Evolutionary conservation across 2,113 vertebrate genomes (phyloP), one percentile per base, ranked within the genome.

Genomic region (Pachypanchax playfairii): DNA sequence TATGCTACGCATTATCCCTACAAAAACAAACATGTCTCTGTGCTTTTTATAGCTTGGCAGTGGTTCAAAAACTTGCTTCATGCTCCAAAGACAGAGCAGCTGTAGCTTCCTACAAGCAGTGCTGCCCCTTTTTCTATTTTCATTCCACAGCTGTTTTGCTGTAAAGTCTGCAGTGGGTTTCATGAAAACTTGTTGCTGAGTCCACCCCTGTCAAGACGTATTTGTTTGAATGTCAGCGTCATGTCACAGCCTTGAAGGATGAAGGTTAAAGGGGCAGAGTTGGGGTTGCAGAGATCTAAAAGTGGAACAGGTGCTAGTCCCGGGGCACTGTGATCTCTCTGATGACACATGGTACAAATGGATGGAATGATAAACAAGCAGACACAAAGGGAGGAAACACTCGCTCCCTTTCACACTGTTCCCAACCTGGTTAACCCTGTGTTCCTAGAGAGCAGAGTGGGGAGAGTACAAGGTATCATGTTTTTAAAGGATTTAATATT

Each of bases 231-330:
- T 17, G 54, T 59, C 71, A 31, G 42, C 60, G 50, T 35, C 53
- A 10, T 54, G 66, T 65, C 67, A 53, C 33, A 15, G 24, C 50
- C 63, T 73, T 65, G 47, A 79, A 81, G 49, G 73, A 73, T 14
- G 20, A 43, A 43, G 71, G 41, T 18, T 12, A 53, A 58, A 81
- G 71, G n/a, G 65, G 24, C 62, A 78, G 51, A 60, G 29, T n/a
- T 4, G 2, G 49, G 46, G 52, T 46, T 33, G 35, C 51, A 26
- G 17, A n/a, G 51, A 60, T n/a, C 54, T 78, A 84, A 76, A 85
- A 81, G 59, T 82, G 61, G 51, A 79, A 78, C 82, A 85, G 78
- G 84, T 88, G 82, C 64, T 66, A 39, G n/a, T 42, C 51, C 69
- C 25, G 50, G 61, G 76, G 57, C 48, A 44, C 28, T n/a, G 42